Evolutionary conservation across 1,140 invertebrate genomes (phyloP), one percentile per base, ranked within the genome.

Genomic region (Caenorhabditis inopinata): DNA sequence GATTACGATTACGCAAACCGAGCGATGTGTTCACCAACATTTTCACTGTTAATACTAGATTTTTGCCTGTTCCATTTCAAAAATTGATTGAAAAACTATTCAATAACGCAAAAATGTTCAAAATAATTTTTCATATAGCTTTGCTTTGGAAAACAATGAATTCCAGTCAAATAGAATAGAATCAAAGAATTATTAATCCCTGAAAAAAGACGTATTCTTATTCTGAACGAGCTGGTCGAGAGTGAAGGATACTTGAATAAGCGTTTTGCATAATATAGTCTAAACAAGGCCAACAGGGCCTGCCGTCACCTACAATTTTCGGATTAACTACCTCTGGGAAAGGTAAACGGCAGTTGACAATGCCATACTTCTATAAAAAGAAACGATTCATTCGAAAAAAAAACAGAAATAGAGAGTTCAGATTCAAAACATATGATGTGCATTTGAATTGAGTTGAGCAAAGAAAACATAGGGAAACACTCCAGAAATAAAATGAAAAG

Each of bases 241-340:
- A 58, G 35, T 51, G 11, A 18, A 51, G 32, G 35, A 58, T n/a
- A n/a, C 3, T 29, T n/a, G 27, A 68, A 68, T 38, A 68, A 68
- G 58, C 58, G 29, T 68, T 68, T 68, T 68, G 58, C 38, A 68
- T 68, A 68, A 68, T 68, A 68, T 68, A 38, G 58, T 38, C n/a
- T 38, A 29, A 68, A 68, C 58, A 68, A 68, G 58, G 58, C 38
- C 58, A 68, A 68, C 58, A 21, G 9, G 16, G 16, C n/a, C 4
- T 38, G 58, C 27, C 58, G 35, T 68, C 32, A 27, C 58, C 58
- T 16, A 68, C 58, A 68, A 68, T 68, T 68, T 68, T 68, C 32
- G 58, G 58, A 68, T 68, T 68, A 68, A 68, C 58, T 68, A 14
- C 25, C 58, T 38, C n/a, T n/a, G 5, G 5, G 32, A 58, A 32